Percentiles rank a stretch among this genome's conserved stretches.
These are phyloP conservation scores for Troilus luridus DNA, from an alignment of 2,888 invertebrate genomes.

Conservation along the genomic window DNA sequence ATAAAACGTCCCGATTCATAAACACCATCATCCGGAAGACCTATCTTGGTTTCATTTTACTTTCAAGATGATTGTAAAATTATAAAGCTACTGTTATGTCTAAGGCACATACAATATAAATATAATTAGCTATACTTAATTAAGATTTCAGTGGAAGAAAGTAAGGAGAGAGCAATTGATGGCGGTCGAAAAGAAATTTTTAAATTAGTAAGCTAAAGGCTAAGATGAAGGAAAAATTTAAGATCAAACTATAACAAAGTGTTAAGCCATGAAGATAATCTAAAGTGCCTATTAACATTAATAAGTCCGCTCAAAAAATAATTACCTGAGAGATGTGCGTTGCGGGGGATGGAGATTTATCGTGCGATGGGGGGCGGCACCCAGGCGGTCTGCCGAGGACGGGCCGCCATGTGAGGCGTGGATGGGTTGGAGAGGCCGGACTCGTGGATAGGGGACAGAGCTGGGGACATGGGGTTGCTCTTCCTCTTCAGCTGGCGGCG, in stretches of 20 bases:
- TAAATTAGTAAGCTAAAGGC: too few species aligned
- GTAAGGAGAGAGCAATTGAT: too few species aligned
- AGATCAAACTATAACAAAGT: neutral
- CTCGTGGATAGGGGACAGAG: conserved; percentile 79
- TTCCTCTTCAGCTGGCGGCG: conserved; percentile 65
- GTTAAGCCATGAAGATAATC: neutral
- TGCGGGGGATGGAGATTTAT: conserved; percentile 9
- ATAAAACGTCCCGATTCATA: neutral
- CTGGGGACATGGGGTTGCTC: conserved; percentile 69
- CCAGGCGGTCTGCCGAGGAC: conserved; percentile 62
- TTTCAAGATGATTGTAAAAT: neutral
- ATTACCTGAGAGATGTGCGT: conserved; percentile 51
- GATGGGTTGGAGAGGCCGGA: conserved; percentile 78
- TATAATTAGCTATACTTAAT: too few species aligned
- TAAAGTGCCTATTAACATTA: neutral
- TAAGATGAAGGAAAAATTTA: neutral
- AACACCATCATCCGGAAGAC: neutral
- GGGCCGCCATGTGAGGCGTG: conserved; percentile 66
- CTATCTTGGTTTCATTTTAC: neutral
- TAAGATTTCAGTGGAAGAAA: too few species aligned
- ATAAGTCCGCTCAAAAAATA: neutral
- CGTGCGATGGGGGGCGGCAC: conserved; percentile 61
- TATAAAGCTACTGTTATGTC: neutral
- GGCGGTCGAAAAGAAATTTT: too few species aligned
- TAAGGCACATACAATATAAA: too few species aligned